These are phyloP conservation scores for Centrocercus urophasianus DNA, from an alignment of 2,113 vertebrate species.

Conservation along the genomic window DNA sequence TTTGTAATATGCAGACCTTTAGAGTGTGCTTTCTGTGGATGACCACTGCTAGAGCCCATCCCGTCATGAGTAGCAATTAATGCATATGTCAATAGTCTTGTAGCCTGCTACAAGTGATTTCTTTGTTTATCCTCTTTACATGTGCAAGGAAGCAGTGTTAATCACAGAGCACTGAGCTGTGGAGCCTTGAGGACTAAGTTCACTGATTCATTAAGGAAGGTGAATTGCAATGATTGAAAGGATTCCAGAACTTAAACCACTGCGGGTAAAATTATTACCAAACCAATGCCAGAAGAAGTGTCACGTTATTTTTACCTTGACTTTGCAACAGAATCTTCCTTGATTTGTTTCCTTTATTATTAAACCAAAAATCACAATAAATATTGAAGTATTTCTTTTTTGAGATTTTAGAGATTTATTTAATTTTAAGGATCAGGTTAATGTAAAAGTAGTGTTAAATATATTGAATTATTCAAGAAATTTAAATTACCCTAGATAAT, in stretches of 20 bases:
- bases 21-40: not conserved
- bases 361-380: not conserved
- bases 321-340: not conserved
- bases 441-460: not conserved
- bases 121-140: not conserved
- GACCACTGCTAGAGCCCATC: not conserved
- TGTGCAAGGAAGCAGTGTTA: not conserved
- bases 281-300: not conserved
- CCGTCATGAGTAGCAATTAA: not conserved
- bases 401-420: not conserved
- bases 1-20: not conserved
- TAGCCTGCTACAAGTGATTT: not conserved
- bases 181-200: not conserved
- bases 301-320: not conserved
- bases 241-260: not conserved
- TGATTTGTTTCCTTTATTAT: not conserved
- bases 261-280: not conserved
- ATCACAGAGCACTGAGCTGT: not conserved
- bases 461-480: not conserved
- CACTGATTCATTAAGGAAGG: not conserved
- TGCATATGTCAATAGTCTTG: not conserved
- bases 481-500: not conserved
- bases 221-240: not conserved
- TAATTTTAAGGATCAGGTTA: not conserved
- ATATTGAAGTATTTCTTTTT: not conserved